Evolutionary conservation across 2,113 vertebrate species (phyloP).

Genomic region (Austrofundulus limnaeus): DNA sequence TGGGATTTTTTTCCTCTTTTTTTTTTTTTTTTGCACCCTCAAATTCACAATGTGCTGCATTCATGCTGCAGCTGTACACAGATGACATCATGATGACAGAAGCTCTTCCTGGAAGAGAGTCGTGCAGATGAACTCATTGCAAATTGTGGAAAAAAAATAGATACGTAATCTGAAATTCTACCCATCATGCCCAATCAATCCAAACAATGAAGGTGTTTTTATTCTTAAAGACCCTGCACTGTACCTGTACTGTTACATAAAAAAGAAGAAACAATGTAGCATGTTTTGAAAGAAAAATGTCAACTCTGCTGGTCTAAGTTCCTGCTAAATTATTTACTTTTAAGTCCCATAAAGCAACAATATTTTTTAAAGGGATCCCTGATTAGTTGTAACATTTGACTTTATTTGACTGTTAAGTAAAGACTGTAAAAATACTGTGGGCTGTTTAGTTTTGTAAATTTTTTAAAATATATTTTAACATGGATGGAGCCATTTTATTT

Average conservation of each 20-base stretch:
- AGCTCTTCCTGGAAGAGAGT: slow-evolving; percentile 5
- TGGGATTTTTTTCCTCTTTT: background rate
- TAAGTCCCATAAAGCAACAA: background rate
- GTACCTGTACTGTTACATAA: background rate
- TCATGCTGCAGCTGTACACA: slow-evolving; percentile 17
- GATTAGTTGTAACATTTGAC: no score
- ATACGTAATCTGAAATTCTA: background rate
- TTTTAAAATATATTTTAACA: no score
- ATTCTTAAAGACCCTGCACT: background rate
- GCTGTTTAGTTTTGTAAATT: no score
- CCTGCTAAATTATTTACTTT: background rate
- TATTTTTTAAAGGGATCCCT: no score
- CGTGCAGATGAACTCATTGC: slow-evolving; percentile 5
- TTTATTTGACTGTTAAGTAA: no score
- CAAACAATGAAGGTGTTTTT: background rate
- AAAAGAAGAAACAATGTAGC: no score
- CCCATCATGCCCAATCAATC: background rate
- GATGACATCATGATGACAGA: slow-evolving; percentile 21
- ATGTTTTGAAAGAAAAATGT: background rate
- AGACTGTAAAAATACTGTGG: no score
- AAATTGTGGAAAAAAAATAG: background rate
- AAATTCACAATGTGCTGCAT: background rate
- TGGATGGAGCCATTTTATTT: no score
- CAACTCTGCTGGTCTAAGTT: background rate
- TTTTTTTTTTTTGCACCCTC: background rate